These are phyloP conservation scores for Callaeas wilsoni DNA, from an alignment of 2,113 vertebrate species.

Conservation along the genomic window DNA sequence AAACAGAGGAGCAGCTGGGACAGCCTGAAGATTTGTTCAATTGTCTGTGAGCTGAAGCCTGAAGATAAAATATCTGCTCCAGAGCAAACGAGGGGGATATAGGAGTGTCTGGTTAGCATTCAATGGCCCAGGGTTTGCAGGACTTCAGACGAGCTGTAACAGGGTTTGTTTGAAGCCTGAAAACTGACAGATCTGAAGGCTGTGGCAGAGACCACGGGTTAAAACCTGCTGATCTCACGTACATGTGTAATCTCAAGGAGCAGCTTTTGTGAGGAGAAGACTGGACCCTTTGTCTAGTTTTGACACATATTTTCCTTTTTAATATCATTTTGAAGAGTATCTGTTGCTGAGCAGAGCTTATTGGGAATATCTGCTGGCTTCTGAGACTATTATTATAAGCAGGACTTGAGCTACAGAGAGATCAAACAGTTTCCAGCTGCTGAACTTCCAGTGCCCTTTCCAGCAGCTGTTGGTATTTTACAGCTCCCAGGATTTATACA, in stretches of 20 bases:
- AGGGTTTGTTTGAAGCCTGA: conserved; percentile 17
- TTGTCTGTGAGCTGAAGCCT: background rate
- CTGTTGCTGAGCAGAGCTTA: conserved; percentile 22
- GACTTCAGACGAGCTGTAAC: background rate
- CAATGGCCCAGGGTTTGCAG: background rate
- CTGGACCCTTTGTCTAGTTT: conserved; percentile 10
- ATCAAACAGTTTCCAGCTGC: conserved; percentile 54
- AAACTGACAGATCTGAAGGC: conserved; percentile 6
- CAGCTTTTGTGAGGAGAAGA: background rate
- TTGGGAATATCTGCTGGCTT: conserved; percentile 27
- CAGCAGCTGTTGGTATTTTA: conserved; percentile 27
- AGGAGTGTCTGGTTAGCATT: conserved; percentile 6
- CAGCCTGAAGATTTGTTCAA: background rate
- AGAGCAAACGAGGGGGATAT: background rate
- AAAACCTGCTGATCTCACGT: background rate
- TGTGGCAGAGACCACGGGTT: background rate
- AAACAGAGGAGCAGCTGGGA: background rate
- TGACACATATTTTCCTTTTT: background rate
- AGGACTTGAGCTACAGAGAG: conserved; percentile 25
- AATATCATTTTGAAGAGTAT: conserved; percentile 6
- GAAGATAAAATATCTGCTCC: background rate
- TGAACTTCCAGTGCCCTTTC: conserved; percentile 33
- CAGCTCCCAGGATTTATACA: conserved; percentile 3
- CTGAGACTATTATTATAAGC: conserved; percentile 5
- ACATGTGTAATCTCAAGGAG: background rate